A percentile compares a stretch with the other conserved stretches of the same genome.
These are phyloP conservation scores for Notothenia rossii DNA, from an alignment of 2,113 vertebrate genomes.

Conservation along the genomic window DNA sequence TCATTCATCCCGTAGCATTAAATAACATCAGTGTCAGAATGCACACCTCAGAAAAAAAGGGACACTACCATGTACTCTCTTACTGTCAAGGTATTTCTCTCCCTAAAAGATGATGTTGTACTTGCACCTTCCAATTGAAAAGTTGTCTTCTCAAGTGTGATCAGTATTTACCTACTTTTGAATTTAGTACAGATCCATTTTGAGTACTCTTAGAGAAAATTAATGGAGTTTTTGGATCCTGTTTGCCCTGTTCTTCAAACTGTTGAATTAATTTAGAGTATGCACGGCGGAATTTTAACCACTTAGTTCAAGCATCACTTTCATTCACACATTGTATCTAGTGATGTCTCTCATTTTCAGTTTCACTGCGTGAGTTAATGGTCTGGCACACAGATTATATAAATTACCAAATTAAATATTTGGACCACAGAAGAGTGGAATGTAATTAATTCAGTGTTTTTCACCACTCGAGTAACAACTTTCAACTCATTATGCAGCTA, in stretches of 20 bases:
- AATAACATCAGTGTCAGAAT: not conserved
- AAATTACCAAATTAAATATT: conserved; percentile 25
- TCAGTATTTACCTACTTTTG: conserved; percentile 22
- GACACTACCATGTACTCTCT: not conserved
- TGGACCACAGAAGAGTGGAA: not conserved
- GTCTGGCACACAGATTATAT: conserved; percentile 13
- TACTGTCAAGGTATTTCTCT: not conserved
- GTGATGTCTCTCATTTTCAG: conserved; percentile 4
- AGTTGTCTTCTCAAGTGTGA: conserved; percentile 26
- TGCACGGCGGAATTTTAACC: conserved; percentile 32
- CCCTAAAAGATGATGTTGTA: not conserved
- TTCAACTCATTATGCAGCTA: conserved; percentile 17
- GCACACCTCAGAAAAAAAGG: not conserved
- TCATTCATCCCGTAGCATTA: not conserved
- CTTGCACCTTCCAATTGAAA: not conserved
- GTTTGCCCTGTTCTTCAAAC: conserved; percentile 30
- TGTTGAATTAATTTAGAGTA: conserved; percentile 17
- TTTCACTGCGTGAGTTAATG: not conserved
- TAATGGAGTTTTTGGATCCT: conserved; percentile 20
- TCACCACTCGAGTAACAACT: not conserved
- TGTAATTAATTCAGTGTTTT: conserved; percentile 3
- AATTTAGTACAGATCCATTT: conserved; percentile 35
- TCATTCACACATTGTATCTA: conserved; percentile 4
- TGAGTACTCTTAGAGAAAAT: not conserved
- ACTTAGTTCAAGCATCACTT: conserved; percentile 26